Evolutionary conservation across 2,888 invertebrate genomes (phyloP).

Genomic region (Tethea ocularis): DNA sequence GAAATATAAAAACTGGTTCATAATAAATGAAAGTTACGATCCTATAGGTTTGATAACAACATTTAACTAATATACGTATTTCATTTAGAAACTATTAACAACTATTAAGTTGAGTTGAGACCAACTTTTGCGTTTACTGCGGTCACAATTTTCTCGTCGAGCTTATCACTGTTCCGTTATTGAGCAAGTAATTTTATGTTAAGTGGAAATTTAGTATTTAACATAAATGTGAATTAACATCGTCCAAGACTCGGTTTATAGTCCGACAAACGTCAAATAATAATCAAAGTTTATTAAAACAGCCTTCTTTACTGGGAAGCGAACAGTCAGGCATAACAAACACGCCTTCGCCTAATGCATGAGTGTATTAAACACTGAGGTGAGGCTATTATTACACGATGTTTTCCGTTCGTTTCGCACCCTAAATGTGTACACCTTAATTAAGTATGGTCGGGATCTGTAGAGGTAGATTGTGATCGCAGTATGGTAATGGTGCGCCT

Average conservation of each 20-base stretch:
- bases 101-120: too few relatives aligned
- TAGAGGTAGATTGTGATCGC: constrained; percentile 61
- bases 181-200: constrained; percentile 35
- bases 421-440: constrained; percentile 68
- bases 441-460: constrained; percentile 59
- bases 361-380: constrained; percentile 35
- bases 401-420: constrained; percentile 63
- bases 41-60: background rate
- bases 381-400: constrained; percentile 46
- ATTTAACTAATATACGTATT: too few relatives aligned
- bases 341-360: constrained; percentile 33
- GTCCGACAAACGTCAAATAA: constrained; percentile 42
- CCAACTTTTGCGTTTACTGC: constrained; percentile 20
- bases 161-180: constrained; percentile 42
- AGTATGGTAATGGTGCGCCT: constrained; percentile 61
- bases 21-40: background rate
- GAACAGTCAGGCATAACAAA: constrained; percentile 30
- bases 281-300: constrained; percentile 46
- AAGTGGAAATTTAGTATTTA: constrained; percentile 40
- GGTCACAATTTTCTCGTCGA: constrained; percentile 38
- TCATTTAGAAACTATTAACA: background rate
- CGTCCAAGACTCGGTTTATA: constrained; percentile 32
- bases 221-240: constrained; percentile 45
- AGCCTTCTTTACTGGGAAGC: constrained; percentile 29
- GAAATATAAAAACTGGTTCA: background rate